Percentiles rank a stretch among this genome's conserved stretches.
These are phyloP conservation scores for Meganola albula DNA, from an alignment of 2,888 invertebrate genomes.

Conservation along the genomic window DNA sequence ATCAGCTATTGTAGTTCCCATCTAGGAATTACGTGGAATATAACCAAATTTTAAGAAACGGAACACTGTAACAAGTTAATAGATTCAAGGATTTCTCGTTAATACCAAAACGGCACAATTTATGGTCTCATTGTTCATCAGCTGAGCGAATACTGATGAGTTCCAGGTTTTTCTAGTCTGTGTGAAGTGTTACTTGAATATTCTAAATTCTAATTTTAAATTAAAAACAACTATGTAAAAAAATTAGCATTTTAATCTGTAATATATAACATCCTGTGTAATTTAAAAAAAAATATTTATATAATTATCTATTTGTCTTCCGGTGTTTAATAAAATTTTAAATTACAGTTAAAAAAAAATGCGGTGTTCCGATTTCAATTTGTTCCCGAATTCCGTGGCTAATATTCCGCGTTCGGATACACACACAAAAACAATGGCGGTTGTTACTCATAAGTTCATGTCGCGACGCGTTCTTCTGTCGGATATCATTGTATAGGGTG, in stretches of 20 bases:
- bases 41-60: slow-evolving; percentile 53
- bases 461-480: slow-evolving; percentile 59
- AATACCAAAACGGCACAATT: slow-evolving; percentile 41
- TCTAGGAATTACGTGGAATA: slow-evolving; percentile 50
- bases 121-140: slow-evolving; percentile 10
- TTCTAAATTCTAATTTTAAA: no score
- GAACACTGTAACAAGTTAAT: slow-evolving; percentile 51
- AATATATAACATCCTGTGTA: no score
- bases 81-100: slow-evolving; percentile 56
- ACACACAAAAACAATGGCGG: slow-evolving; percentile 46
- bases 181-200: no score
- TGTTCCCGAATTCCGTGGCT: slow-evolving; percentile 24
- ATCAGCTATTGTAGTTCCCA: slow-evolving; percentile 34
- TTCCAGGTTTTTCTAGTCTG: no score
- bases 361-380: no score
- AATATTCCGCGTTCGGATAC: slow-evolving; percentile 40
- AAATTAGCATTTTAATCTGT: no score
- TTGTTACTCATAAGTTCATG: slow-evolving; percentile 69
- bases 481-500: slow-evolving; percentile 49
- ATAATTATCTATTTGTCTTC: no score
- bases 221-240: no score
- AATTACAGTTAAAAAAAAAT: no score
- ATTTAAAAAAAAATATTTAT: no score
- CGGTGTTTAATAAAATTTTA: no score
- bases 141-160: background rate